A percentile compares a stretch with the other conserved stretches of the same genome.
Conservation (phyloP, 2,797 vertebrate genomes). For the Semaprochilodus insignis region DNA sequence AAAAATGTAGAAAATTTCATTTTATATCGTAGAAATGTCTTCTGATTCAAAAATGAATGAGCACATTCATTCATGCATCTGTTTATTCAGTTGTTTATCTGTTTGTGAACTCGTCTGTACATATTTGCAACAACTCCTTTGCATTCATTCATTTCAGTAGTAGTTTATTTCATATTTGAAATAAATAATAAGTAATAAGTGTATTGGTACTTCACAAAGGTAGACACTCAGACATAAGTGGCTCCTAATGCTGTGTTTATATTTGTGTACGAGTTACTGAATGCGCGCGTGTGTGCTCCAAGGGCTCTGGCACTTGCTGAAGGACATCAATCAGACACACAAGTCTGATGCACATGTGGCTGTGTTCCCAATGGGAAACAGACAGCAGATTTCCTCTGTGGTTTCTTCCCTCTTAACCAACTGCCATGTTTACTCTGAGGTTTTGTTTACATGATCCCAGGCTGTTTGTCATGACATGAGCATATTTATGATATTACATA, state of each 20-base stretch:
- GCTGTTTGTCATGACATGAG: constrained; percentile 43
- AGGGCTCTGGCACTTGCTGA: constrained; percentile 42
- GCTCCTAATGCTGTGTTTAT: constrained; percentile 1
- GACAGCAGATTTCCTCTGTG: constrained; percentile 46
- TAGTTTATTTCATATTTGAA: not conserved
- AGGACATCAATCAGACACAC: constrained; percentile 53
- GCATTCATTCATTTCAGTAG: not conserved
- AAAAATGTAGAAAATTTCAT: too few relatives aligned
- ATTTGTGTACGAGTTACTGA: constrained; percentile 8
- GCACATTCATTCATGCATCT: constrained; percentile 6
- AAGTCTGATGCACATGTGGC: constrained; percentile 47
- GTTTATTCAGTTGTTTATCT: constrained; percentile 7
- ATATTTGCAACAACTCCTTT: not conserved
- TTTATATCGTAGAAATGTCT: not conserved
- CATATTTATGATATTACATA: constrained; percentile 46
- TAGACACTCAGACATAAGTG: not conserved
- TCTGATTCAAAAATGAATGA: not conserved
- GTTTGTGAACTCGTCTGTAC: not conserved
- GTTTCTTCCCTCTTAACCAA: constrained; percentile 38
- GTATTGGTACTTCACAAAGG: not conserved
- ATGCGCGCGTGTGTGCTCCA: constrained; percentile 13
- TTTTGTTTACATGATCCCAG: constrained; percentile 49
- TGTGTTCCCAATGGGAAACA: constrained; percentile 55
- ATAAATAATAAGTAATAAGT: too few relatives aligned
- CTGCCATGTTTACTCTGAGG: constrained; percentile 46